Conservation (phyloP, 2,797 vertebrate species). For the Sebastiscus tertius region DNA sequence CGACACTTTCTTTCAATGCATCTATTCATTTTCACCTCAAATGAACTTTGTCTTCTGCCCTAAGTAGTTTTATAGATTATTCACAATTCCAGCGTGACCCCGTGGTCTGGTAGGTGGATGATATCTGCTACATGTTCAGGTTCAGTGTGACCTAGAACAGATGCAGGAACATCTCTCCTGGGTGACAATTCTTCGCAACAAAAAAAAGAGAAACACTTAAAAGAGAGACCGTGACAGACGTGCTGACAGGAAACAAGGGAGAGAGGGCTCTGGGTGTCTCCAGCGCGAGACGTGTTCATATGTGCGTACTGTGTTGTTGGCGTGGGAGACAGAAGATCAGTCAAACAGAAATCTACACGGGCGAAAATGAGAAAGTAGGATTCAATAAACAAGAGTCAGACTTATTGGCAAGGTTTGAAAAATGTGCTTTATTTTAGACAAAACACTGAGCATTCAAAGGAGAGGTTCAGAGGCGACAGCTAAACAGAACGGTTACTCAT, state of each 20-base stretch:
- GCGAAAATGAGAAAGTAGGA: not conserved
- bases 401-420: conserved; percentile 6
- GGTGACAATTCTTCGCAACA: conserved; percentile 5
- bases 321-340: conserved; percentile 8
- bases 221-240: conserved; percentile 15
- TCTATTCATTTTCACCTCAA: conserved; percentile 23
- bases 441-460: not conserved
- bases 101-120: not conserved
- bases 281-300: not conserved
- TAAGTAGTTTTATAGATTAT: conserved; percentile 13
- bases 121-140: conserved; percentile 7
- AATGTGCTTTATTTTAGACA: conserved; percentile 8
- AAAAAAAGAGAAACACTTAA: conserved; percentile 19
- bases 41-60: conserved; percentile 39
- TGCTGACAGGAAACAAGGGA: conserved; percentile 21
- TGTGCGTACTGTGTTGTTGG: not conserved
- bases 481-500: conserved; percentile 12
- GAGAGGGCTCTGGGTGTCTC: not conserved
- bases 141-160: conserved; percentile 29
- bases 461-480: not conserved
- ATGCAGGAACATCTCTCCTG: conserved; percentile 11
- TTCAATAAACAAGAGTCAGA: conserved; percentile 12
- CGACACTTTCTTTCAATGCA: conserved; percentile 6
- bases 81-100: conserved; percentile 10
- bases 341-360: not conserved